A percentile compares a stretch with the other conserved stretches of the same genome.
phyloP scores from a whole-genome alignment of 2,888 invertebrate species.

The Acleris sparsana region DNA sequence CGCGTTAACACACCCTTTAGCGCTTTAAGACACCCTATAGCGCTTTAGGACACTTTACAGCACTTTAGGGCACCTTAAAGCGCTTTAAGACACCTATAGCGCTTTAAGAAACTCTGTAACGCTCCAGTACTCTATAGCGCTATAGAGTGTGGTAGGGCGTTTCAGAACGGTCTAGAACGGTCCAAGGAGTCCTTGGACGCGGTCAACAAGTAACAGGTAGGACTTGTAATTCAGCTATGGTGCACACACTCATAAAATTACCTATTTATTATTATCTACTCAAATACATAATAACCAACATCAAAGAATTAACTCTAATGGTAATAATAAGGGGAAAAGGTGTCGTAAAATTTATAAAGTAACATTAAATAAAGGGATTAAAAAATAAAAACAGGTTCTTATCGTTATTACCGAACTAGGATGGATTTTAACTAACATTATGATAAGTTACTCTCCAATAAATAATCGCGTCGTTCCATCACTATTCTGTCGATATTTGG shows the following conservation, averaged over 20 bases:
- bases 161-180: no score
- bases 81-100: no score
- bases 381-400: slow-evolving; percentile 58
- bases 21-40: no score
- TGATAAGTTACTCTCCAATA: slow-evolving; percentile 30
- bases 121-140: no score
- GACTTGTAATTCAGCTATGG: slow-evolving; percentile 32
- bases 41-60: no score
- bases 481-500: slow-evolving; percentile 37
- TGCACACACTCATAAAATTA: slow-evolving; percentile 55
- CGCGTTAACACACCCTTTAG: no score
- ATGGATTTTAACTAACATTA: slow-evolving; percentile 34
- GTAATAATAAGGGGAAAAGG: slow-evolving; percentile 67
- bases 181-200: slow-evolving; percentile 1
- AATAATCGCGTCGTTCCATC: slow-evolving; percentile 35
- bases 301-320: slow-evolving; percentile 74
- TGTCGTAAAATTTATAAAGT: slow-evolving; percentile 77
- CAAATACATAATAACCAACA: slow-evolving; percentile 72
- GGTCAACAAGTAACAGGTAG: slow-evolving; percentile 24
- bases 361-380: slow-evolving; percentile 76
- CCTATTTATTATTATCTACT: slow-evolving; percentile 50
- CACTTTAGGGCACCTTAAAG: no score
- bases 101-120: no score
- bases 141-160: no score
- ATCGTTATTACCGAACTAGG: slow-evolving; percentile 43